Conservation (phyloP, 2,797 vertebrate genomes). For the Hydrocynus forskahlii region DNA sequence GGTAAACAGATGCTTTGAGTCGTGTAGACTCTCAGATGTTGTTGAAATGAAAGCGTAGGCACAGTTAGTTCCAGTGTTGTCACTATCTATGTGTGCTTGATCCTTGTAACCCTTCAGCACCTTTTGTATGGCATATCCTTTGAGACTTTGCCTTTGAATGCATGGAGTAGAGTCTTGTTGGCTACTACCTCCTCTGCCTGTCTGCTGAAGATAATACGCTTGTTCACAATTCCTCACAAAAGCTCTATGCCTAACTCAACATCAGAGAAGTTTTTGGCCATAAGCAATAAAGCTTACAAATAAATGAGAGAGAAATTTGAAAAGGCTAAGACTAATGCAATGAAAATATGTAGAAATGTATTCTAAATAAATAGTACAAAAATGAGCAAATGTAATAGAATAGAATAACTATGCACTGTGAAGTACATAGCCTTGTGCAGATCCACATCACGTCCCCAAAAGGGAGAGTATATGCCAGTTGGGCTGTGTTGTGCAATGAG, state of each 20-base stretch:
- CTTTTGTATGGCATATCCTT: not conserved
- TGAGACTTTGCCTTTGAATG: not conserved
- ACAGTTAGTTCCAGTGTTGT: not conserved
- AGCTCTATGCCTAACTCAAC: not conserved
- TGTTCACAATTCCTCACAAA: not conserved
- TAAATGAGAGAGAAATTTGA: no score
- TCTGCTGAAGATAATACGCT: not conserved
- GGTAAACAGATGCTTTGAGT: slow-evolving; percentile 2
- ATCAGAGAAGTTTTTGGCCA: no score
- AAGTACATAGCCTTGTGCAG: not conserved
- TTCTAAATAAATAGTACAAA: no score
- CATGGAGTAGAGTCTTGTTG: not conserved
- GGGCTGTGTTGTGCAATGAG: slow-evolving; percentile 13
- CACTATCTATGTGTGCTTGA: not conserved
- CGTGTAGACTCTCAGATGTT: not conserved
- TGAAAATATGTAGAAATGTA: no score
- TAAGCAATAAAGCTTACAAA: no score
- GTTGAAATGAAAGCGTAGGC: not conserved
- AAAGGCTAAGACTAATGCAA: no score
- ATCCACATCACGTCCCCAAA: not conserved
- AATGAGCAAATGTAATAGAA: no score
- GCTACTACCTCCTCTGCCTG: not conserved
- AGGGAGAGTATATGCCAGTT: not conserved
- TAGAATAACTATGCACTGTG: no score
- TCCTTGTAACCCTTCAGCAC: not conserved